phyloP scores from a whole-genome alignment of 2,888 invertebrate species.

The Prosapia bicincta region DNA sequence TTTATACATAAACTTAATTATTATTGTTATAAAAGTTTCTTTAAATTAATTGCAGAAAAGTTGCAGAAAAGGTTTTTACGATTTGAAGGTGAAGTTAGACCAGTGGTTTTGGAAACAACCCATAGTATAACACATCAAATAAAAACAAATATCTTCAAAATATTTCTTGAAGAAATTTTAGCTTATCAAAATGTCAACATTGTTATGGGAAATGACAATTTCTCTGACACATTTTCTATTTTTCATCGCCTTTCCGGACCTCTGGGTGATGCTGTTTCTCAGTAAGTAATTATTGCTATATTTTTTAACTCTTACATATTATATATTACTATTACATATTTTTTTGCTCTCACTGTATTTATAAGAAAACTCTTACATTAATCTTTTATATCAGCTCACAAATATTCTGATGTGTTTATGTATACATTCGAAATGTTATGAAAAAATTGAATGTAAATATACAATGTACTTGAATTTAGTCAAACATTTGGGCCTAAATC shows the following conservation, averaged over 20 bases:
- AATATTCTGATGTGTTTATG: no score
- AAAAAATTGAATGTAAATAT: no score
- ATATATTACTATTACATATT: no score
- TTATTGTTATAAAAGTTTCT: no score
- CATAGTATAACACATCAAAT: constrained; percentile 55
- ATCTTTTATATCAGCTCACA: no score
- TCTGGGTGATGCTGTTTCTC: not conserved
- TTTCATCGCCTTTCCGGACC: not conserved
- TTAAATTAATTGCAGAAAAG: not conserved
- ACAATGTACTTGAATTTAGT: no score
- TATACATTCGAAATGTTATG: no score
- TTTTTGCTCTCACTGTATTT: no score
- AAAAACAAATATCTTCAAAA: constrained; percentile 55
- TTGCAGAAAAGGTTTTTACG: not conserved
- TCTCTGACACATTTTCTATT: not conserved
- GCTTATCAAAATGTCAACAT: constrained; percentile 48
- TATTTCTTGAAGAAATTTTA: constrained; percentile 53
- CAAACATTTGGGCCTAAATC: no score
- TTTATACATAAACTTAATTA: no score
- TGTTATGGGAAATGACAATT: not conserved
- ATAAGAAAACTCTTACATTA: no score
- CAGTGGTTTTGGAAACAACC: constrained; percentile 50
- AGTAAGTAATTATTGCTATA: not conserved
- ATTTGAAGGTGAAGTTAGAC: not conserved
- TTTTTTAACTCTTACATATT: no score